Base-by-base conservation (phyloP, 2,888 invertebrate species). In the Netelia inedita region DNA sequence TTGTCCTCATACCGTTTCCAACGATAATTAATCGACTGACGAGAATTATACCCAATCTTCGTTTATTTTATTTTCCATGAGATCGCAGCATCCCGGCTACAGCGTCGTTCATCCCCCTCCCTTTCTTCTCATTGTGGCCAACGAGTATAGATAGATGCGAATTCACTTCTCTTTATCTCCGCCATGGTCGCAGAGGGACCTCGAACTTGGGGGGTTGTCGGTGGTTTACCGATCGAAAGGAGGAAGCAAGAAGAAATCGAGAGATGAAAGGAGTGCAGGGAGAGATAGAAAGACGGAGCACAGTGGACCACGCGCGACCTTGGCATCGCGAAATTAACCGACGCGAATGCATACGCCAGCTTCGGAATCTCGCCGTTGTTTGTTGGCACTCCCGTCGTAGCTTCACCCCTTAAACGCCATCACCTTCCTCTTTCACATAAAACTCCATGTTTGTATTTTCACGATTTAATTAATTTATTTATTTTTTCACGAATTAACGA, bases 51-150 rank as follows among this genome's bases (percentile, higher is more conserved):
- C 75, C 28, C 72, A 53, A 66, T 59, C 41, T 61, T 59, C 28
- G 72, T 21, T 81, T 74, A 41, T 73, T 16, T 16, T 69, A 21
- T 65, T 41, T 68, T 35, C 35, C 46, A 66, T 23, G n/a, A 23
- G 46, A 14, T 69, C 55, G 63, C 59, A 21, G 63, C 63, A 78
- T 79, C 68, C 59, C 28, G 61, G 61, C 11, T 73, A 65, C 59
- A 61, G 28, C 68, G 43, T 11, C 35, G 43, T 11, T 59, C 19
- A 28, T 57, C 11, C 41, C 76, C 53, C 71, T 82, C 73, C 87
- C 88, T 88, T 89, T 89, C 89, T 86, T 88, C 88, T 88, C 88
- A 79, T 76, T 89, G 23, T 23, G 23, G 87, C 79, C 83, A 57
- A 74, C 69, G 83, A 79, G 83, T 79, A 83, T 65, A 71, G 83